Base-by-base conservation (phyloP, 2,113 vertebrate species). In the Alces alces region DNA sequence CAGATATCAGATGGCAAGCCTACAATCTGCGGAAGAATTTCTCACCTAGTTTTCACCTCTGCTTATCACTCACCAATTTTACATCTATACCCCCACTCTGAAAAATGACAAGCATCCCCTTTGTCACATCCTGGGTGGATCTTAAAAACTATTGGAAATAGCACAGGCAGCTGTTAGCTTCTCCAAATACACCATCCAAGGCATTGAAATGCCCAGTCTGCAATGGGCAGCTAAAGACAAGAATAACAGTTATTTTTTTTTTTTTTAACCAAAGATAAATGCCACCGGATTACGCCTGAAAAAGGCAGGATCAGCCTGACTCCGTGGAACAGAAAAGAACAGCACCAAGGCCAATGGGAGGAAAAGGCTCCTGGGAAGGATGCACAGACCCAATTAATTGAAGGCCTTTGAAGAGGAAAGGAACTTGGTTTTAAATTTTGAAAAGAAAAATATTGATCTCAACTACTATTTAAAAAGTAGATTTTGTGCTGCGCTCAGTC, bases 71-170 rank as follows among this genome's bases (percentile, higher is more conserved):
- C 9, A 27, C 50, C 55, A 61, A 84, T 96, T 94, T 89, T 89
- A 92, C 13, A 89, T 82, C 23, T 60, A 73, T 73, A 78, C 60
- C 82, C 4, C 6, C 16, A 25, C n/a, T 7, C n/a, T 39, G 43
- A 91, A 60, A 95, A 95, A 97, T 79, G 98, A 89, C 88, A 97
- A 89, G 14, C n/a, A 97, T 97, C 87, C 82, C 61, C 97, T 89
- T 84, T 78, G 79, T 58, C 90, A 93, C 52, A 96, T 45, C 36
- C 61, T 97, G 97, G 60, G 27, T 55, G 94, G 96, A 94, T 97
- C 87, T 97, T 96, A 30, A 80, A 82, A 60, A 87, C 94, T 52
- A 64, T 82, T 97, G 86, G 84, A 97, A 98, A 97, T 97, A 96
- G 79, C 79, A 25, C 64, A 73, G 14, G 86, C 97, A 98, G 73